Conservation (phyloP, 1,140 invertebrate genomes). For the Ericerus pela region DNA sequence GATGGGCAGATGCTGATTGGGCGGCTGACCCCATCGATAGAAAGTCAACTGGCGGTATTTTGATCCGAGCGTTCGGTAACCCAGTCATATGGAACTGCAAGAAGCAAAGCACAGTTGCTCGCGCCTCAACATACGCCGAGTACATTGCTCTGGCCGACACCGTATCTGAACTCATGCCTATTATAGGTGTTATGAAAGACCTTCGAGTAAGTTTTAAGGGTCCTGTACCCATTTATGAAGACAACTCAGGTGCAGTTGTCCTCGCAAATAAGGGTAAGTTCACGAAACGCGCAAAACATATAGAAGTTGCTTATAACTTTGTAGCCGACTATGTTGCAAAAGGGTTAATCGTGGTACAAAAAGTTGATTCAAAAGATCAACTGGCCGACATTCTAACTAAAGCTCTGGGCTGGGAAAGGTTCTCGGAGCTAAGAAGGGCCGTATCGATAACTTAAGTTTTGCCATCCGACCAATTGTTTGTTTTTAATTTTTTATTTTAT, state of each 20-base stretch:
- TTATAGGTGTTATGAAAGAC: neutral
- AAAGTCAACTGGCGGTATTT: too few relatives aligned
- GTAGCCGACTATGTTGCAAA: too few relatives aligned
- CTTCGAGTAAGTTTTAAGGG: constrained; percentile 6
- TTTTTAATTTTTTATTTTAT: too few relatives aligned
- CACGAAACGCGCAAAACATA: constrained; percentile 24
- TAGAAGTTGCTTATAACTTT: constrained; percentile 24
- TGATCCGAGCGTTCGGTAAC: too few relatives aligned
- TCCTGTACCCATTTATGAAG: too few relatives aligned
- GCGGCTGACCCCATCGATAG: neutral
- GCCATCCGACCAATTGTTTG: too few relatives aligned
- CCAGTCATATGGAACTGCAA: constrained; percentile 13
- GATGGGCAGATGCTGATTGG: neutral
- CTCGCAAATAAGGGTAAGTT: constrained; percentile 21
- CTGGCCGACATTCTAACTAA: too few relatives aligned
- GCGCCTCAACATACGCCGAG: constrained; percentile 1
- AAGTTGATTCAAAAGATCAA: too few relatives aligned
- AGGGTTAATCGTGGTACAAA: too few relatives aligned
- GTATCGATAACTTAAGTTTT: too few relatives aligned
- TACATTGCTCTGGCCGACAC: constrained; percentile 5
- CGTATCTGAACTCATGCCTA: neutral
- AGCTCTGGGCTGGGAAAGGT: too few relatives aligned
- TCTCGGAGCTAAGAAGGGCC: too few relatives aligned
- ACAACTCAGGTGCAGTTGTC: neutral
- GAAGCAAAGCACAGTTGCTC: neutral